Conservation (phyloP, 2,797 vertebrate genomes). For the Premnoplex brunnescens region DNA sequence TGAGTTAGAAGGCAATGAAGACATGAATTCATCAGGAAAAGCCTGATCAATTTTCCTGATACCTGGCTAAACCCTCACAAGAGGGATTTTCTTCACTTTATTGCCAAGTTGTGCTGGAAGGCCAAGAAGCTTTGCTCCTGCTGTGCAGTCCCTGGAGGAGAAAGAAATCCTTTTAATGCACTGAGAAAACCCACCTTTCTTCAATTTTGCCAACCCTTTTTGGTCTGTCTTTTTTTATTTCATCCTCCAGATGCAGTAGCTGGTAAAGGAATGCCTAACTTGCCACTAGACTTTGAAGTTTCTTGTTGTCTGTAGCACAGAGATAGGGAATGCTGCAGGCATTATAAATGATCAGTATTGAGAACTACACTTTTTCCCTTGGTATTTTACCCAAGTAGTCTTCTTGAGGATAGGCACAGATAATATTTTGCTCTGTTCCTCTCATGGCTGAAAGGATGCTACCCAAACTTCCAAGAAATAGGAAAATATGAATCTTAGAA, state of each 20-base stretch:
- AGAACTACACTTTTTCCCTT: neutral
- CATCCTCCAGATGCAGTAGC: neutral
- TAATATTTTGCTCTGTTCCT: neutral
- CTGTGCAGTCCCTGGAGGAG: neutral
- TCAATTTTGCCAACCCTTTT: neutral
- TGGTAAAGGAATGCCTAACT: neutral
- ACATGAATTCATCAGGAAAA: neutral
- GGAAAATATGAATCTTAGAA: neutral
- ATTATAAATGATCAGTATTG: neutral
- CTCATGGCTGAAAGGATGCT: neutral
- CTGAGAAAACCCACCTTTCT: neutral
- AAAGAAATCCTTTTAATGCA: neutral
- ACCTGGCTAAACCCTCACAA: neutral
- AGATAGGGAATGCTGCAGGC: neutral
- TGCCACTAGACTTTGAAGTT: neutral
- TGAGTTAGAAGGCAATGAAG: neutral
- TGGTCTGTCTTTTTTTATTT: neutral
- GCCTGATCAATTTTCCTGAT: neutral
- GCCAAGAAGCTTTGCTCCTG: neutral
- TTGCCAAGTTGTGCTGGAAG: neutral
- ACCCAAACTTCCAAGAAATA: neutral
- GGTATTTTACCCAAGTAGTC: neutral
- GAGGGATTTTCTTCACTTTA: neutral
- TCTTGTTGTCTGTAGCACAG: neutral
- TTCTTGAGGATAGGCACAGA: neutral